Percentiles rank a stretch among this genome's conserved stretches.
Conservation (phyloP, 2,113 vertebrate species). For the Chaetorhynchus papuensis region DNA sequence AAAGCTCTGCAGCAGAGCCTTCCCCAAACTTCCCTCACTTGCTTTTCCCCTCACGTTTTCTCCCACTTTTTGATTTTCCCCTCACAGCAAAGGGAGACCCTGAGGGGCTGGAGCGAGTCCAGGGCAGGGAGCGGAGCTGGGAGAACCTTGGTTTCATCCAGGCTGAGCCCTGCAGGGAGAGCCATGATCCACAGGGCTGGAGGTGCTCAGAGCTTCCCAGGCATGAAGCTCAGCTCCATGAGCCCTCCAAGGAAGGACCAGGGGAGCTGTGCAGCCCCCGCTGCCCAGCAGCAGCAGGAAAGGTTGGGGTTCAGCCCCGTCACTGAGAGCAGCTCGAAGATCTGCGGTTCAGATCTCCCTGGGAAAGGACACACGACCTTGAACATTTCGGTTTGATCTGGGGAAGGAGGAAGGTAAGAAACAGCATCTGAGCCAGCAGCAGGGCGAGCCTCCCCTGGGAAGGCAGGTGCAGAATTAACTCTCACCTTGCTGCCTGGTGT, state of each 20-base stretch:
- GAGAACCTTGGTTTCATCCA: fast-evolving
- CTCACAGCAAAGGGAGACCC: too few relatives aligned
- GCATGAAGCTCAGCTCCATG: neutral
- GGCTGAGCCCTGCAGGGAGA: neutral
- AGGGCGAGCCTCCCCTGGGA: neutral
- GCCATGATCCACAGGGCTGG: neutral
- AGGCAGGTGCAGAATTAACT: neutral
- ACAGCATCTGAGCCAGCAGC: neutral
- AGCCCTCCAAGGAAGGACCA: neutral
- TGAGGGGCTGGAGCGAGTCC: too few relatives aligned
- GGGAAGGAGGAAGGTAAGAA: neutral
- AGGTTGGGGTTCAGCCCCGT: neutral
- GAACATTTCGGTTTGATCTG: neutral
- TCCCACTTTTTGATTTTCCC: too few relatives aligned
- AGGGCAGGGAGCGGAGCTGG: neutral
- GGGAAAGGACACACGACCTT: neutral
- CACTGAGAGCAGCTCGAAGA: neutral
- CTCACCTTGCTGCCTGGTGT: neutral
- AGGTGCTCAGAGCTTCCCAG: neutral
- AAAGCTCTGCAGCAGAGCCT: too few relatives aligned
- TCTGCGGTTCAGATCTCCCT: neutral
- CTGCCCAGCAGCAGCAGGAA: neutral
- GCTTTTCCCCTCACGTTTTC: too few relatives aligned
- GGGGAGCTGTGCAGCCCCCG: neutral
- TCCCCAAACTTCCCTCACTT: too few relatives aligned